Conservation (phyloP, 2,113 vertebrate genomes). For the mouse (Mus musculus) region DNA sequence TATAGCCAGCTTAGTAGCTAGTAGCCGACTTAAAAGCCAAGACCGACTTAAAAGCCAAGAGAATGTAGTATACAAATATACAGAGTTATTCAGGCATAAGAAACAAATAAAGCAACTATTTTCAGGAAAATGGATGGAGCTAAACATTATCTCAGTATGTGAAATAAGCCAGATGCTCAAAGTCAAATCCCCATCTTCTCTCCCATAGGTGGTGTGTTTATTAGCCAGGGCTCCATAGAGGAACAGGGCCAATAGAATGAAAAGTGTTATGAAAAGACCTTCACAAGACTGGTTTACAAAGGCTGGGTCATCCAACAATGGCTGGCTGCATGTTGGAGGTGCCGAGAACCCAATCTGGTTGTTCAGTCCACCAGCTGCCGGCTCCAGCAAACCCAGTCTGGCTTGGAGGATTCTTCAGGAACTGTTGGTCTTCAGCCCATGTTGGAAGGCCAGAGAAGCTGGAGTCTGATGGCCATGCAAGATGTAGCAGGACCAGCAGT, state of each 20-base stretch:
- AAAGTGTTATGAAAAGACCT: not conserved
- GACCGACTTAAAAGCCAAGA: not conserved
- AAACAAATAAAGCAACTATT: not conserved
- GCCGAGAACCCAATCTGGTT: not conserved
- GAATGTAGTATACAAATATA: not conserved
- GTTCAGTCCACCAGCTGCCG: not conserved
- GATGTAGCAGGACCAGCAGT: not conserved
- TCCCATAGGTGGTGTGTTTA: not conserved
- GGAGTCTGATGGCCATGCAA: not conserved
- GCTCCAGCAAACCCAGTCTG: not conserved
- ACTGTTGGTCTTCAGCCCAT: not conserved
- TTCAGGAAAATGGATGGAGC: not conserved
- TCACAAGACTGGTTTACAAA: not conserved
- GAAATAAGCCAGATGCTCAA: not conserved
- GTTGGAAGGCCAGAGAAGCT: not conserved
- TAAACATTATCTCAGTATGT: not conserved
- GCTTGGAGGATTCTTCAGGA: not conserved
- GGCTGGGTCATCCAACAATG: not conserved
- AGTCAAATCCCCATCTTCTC: not conserved
- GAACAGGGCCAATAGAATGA: not conserved
- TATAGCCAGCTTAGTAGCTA: not conserved
- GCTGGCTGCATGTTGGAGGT: not conserved
- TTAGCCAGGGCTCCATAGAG: not conserved
- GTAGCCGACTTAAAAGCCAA: not conserved
- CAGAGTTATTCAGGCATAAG: not conserved